phyloP scores from a whole-genome alignment of 64 coral and sea anemone species.

The Montipora sp. region DNA sequence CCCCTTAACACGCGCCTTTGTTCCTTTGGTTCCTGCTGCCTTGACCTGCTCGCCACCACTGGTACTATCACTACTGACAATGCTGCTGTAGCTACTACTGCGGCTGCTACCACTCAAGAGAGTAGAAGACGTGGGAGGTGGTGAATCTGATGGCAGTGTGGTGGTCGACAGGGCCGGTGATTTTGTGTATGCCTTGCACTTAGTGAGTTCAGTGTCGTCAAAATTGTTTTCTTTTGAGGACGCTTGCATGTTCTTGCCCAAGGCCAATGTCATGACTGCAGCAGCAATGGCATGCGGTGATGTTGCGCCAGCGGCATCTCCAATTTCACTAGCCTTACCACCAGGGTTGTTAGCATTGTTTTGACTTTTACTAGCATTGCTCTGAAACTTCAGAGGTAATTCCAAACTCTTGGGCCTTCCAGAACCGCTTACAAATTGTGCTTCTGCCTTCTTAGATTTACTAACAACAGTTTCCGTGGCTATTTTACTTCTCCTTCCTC shows the following conservation, averaged over 20 bases:
- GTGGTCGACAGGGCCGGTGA: constrained; percentile 34
- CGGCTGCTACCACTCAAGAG: constrained; percentile 82
- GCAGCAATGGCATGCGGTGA: constrained; percentile 88
- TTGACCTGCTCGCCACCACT: constrained; percentile 72
- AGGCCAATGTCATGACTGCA: constrained; percentile 73
- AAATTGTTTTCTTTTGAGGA: constrained; percentile 82
- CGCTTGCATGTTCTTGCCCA: constrained; percentile 81
- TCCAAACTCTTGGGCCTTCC: constrained; percentile 40
- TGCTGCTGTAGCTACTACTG: constrained; percentile 89
- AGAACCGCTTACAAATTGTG: constrained; percentile 17
- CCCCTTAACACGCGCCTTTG: constrained; percentile 56
- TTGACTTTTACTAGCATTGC: constrained; percentile 2
- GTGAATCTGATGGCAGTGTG: constrained; percentile 66
- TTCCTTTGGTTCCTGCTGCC: constrained; percentile 27
- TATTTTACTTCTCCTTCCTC: constrained; percentile 24
- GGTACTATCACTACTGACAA: constrained; percentile 78
- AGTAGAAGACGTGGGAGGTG: constrained; percentile 77
- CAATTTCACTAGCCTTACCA: constrained; percentile 9
- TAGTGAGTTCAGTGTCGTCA: constrained; percentile 71
- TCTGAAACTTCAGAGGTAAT: constrained; percentile 2
- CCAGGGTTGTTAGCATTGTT: constrained; percentile 26
- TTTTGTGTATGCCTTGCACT: constrained; percentile 71
- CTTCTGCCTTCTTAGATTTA: constrained; percentile 46
- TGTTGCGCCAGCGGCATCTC: constrained; percentile 37
- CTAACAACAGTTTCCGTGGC: not conserved